phyloP scores from a whole-genome alignment of 2,113 vertebrate species.

The Antennarius striatus region DNA sequence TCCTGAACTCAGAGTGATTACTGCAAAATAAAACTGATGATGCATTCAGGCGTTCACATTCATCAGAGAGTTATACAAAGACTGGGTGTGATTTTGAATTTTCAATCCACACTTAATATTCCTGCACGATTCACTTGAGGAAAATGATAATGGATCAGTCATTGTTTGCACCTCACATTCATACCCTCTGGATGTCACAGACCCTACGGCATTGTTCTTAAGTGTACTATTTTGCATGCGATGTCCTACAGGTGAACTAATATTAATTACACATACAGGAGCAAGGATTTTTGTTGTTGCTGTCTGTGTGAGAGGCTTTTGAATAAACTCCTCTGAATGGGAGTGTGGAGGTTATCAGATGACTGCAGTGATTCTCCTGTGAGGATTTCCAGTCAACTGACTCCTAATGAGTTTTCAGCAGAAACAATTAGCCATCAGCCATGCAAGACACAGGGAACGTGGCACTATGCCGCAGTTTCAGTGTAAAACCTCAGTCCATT shows the following conservation, averaged over 20 bases:
- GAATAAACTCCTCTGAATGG: conserved; percentile 56
- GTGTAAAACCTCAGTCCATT: conserved; percentile 67
- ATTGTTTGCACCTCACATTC: not conserved
- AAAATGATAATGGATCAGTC: not conserved
- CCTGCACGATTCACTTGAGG: not conserved
- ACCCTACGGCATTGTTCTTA: conserved; percentile 1
- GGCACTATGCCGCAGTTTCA: conserved; percentile 76
- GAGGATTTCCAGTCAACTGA: conserved; percentile 80
- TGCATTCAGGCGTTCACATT: conserved; percentile 1
- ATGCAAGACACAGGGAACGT: conserved; percentile 74
- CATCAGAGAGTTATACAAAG: conserved; percentile 3
- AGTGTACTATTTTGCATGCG: conserved; percentile 18
- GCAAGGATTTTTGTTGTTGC: conserved; percentile 56
- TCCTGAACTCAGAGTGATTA: conserved; percentile 45
- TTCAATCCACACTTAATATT: not conserved
- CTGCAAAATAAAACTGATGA: conserved; percentile 34
- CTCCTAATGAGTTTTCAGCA: conserved; percentile 85
- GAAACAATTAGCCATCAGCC: conserved; percentile 84
- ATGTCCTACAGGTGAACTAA: conserved; percentile 35
- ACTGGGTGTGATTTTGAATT: not conserved
- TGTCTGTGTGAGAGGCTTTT: conserved; percentile 57
- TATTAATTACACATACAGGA: conserved; percentile 57
- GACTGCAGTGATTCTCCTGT: conserved; percentile 58
- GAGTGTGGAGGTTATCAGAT: conserved; percentile 67
- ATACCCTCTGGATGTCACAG: conserved; percentile 4